Base-by-base conservation (phyloP, 2,888 invertebrate species). In the Apamea epomidion region DNA sequence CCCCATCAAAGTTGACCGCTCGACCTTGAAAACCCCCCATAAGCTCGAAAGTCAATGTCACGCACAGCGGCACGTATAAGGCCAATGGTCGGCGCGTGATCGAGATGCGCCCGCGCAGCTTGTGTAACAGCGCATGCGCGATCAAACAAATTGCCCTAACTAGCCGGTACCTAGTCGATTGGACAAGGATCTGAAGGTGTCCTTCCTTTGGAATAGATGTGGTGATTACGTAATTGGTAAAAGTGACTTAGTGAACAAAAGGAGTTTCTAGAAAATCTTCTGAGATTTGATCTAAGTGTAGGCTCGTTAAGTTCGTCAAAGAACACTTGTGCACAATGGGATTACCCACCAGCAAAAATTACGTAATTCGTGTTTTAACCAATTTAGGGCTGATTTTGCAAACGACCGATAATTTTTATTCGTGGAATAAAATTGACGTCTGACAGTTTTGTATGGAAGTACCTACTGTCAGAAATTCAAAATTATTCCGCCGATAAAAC, bases 11-110 rank as follows among this genome's bases (percentile, higher is more conserved):
- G 37, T 54, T 68, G 37, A 71, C 77, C 70, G 80, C 60, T 21
- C 10, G 77, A 80, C 89, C 89, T 91, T 90, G 82, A 84, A 89
- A 83, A 72, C 65, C 78, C 64, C 67, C 84, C 85, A 82, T 86
- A 88, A 72, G 81, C 67, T 81, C 78, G 69, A 84, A 83, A 84
- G 85, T 90, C 94, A 94, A 93, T 92, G 94, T 93, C 93, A 89
- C 82, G 64, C 29, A 76, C 83, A 82, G 74, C 77, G 78, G 86
- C 92, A 92, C 92, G 90, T 92, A 90, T 88, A 90, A 92, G 92
- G 92, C 90, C 91, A 92, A 92, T 90, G 87, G 91, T 86, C 90
- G 86, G 79, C 69, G 91, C 92, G 92, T 92, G 92, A 81, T 82
- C 74, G 80, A 74, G 78, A 80, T 81, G 84, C 85, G 79, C 75